Conservation (phyloP, 2,888 invertebrate species). For the Acrobasis consociella region DNA sequence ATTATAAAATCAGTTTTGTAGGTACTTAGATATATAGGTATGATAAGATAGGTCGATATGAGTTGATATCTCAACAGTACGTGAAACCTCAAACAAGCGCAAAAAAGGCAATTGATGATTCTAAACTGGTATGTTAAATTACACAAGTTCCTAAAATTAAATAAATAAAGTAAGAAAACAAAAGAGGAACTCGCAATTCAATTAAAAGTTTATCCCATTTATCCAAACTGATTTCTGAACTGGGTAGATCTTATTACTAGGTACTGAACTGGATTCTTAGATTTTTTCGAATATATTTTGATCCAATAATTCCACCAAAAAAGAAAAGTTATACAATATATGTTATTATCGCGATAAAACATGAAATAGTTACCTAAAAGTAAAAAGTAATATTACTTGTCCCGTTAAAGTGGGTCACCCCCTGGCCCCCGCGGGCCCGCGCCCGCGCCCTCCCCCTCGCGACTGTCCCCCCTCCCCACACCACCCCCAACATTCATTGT, state of each 20-base stretch:
- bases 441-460: constrained; percentile 55
- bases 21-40: no score
- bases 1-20: no score
- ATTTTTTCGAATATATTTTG: not conserved
- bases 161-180: constrained; percentile 10
- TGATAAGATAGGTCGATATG: no score
- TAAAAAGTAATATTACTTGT: constrained; percentile 84
- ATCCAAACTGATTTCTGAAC: constrained; percentile 10
- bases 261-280: not conserved
- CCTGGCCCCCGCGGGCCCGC: constrained; percentile 50
- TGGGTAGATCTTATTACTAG: not conserved
- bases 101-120: not conserved
- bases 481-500: constrained; percentile 80
- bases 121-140: not conserved
- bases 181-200: constrained; percentile 9
- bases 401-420: constrained; percentile 83
- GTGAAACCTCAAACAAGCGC: no score
- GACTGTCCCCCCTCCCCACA: constrained; percentile 67
- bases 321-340: constrained; percentile 57
- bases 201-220: constrained; percentile 14
- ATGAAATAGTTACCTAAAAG: constrained; percentile 83
- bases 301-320: constrained; percentile 40
- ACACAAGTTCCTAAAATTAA: constrained; percentile 1
- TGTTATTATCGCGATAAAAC: constrained; percentile 79
- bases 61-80: no score